A percentile compares a stretch with the other conserved stretches of the same genome.
These are phyloP conservation scores for Illadopsis cleaveri DNA, from an alignment of 2,113 vertebrate species.

Conservation along the genomic window DNA sequence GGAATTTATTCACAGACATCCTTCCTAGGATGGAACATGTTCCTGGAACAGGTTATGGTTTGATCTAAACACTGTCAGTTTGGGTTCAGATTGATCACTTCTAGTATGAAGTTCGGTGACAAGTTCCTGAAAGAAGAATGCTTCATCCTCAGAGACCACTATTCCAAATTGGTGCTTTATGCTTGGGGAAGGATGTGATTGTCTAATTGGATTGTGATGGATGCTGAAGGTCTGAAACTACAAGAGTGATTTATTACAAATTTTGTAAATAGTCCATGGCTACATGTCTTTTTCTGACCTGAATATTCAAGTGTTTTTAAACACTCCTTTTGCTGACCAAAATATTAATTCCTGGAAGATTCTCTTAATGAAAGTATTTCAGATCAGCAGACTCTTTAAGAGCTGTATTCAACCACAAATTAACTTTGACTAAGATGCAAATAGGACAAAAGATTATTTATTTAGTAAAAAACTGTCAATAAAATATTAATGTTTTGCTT, in stretches of 20 bases:
- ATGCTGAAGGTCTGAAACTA: not conserved
- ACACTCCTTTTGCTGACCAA: not conserved
- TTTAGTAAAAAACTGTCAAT: not conserved
- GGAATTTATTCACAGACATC: slow-evolving; percentile 27
- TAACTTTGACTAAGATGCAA: not conserved
- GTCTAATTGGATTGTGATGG: not conserved
- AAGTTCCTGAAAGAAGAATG: slow-evolving; percentile 8
- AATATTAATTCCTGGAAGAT: not conserved
- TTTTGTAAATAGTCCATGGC: not conserved
- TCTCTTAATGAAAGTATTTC: not conserved
- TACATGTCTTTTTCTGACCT: not conserved
- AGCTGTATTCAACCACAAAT: not conserved
- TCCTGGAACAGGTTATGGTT: slow-evolving; percentile 15
- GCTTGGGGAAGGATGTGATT: not conserved
- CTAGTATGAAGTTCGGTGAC: not conserved
- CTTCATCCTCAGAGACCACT: not conserved
- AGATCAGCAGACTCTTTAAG: not conserved
- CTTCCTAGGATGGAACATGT: not conserved
- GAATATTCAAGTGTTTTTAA: not conserved
- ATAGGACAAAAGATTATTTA: not conserved
- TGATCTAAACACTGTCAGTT: slow-evolving; percentile 13
- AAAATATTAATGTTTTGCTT: not conserved
- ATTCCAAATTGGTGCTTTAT: not conserved
- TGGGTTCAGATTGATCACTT: slow-evolving; percentile 4
- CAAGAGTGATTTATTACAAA: not conserved